Base-by-base conservation (phyloP, 2,113 vertebrate genomes). In the Cyphomyrus discorhynchus region DNA sequence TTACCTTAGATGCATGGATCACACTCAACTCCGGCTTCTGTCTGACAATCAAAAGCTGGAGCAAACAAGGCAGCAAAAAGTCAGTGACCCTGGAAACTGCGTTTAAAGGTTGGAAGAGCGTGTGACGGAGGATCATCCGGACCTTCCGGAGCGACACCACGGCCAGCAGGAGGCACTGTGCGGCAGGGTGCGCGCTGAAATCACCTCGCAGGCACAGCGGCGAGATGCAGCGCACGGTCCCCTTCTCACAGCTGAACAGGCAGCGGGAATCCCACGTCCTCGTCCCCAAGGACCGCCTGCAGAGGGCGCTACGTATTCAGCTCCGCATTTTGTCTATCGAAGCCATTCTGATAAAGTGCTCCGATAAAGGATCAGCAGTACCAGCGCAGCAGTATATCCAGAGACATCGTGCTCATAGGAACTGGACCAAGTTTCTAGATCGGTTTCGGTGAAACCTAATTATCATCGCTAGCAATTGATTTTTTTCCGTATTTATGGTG, bases 81-180 rank as follows among this genome's bases (percentile, higher is more conserved):
- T 50, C 24, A 66, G 46, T 35, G 35, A 19, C 24, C 46, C 13
- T 2, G 27, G 66, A 52, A 45, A 31, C 3, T 9, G 58, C 45
- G 0, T 0, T 1, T 24, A 50, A 88, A 62, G 45, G 27, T 0
- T 11, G 4, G 21, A 53, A 10, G 21, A 31, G 7, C 0, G 39
- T 47, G 82, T 4, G 42, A n/a, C 0, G 2, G 82, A 27, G 49
- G n/a, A 70, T 74, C 89, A 88, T 85, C 2, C 49, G 50, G n/a
- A 91, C 90, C 90, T 91, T 91, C 9, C 58, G 70, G 15, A 90
- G 70, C 1, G 90, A 90, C 9, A 89, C 90, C 90, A 91, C 49
- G 86, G 90, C 90, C 50, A 91, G 62, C 19, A 90, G 89, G 11
- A 77, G 74, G 90, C 56, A 52, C 66, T 89, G 90, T 0, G 90